Conservation (phyloP, 2,113 vertebrate species). For the Sardina pilchardus region DNA sequence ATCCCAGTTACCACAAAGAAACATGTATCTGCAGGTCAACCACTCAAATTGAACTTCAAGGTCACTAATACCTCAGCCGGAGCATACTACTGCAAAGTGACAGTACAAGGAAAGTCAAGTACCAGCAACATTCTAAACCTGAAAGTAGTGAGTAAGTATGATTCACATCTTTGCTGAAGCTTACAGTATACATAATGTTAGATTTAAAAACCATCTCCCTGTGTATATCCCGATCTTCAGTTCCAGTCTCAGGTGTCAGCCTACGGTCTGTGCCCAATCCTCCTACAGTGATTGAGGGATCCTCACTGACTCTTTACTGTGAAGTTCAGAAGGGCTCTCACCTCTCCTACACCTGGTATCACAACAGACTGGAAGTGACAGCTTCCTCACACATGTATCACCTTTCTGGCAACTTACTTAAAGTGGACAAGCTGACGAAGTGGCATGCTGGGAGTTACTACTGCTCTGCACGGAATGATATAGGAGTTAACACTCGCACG, state of each 20-base stretch:
- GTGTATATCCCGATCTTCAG: constrained; percentile 44
- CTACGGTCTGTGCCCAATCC: constrained; percentile 62
- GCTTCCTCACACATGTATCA: constrained; percentile 25
- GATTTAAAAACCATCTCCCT: not conserved
- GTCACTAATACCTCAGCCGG: constrained; percentile 51
- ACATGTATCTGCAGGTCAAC: constrained; percentile 2
- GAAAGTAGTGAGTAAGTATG: constrained; percentile 69
- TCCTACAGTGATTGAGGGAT: constrained; percentile 59
- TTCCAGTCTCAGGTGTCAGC: constrained; percentile 54
- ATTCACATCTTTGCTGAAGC: not conserved
- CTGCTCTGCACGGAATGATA: constrained; percentile 54
- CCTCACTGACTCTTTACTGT: constrained; percentile 61
- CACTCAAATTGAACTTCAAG: constrained; percentile 46
- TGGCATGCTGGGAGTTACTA: constrained; percentile 55
- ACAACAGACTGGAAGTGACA: constrained; percentile 55
- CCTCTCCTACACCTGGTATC: constrained; percentile 70
- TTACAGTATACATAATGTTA: not conserved
- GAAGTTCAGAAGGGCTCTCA: constrained; percentile 57
- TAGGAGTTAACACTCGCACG: constrained; percentile 35
- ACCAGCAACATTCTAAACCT: constrained; percentile 62
- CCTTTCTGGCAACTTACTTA: constrained; percentile 53
- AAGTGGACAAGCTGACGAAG: constrained; percentile 48
- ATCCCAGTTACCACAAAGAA: not conserved
- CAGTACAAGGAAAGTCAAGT: not conserved
- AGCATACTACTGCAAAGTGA: constrained; percentile 61